These are phyloP conservation scores for Rissa tridactyla DNA, from an alignment of 2,113 vertebrate species.

Conservation along the genomic window DNA sequence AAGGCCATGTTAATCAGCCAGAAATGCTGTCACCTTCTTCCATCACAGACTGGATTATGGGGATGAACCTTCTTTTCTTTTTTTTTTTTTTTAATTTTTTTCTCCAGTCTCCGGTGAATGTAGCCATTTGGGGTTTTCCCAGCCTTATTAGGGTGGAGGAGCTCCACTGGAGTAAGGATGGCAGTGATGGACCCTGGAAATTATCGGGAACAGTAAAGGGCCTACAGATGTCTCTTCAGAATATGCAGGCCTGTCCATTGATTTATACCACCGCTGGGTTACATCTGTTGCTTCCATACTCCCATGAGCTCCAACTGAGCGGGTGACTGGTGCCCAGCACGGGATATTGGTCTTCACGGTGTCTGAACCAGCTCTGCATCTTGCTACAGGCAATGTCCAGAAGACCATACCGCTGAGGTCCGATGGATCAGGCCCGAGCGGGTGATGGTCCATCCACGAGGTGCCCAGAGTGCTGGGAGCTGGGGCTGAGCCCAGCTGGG, in stretches of 20 bases:
- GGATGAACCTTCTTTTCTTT: not conserved
- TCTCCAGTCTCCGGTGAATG: not conserved
- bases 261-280: too few relatives aligned
- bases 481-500: not conserved
- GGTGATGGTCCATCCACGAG: not conserved
- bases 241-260: too few relatives aligned
- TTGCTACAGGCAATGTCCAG: not conserved
- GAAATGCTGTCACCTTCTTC: not conserved
- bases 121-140: not conserved
- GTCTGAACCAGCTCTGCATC: not conserved
- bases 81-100: too few relatives aligned
- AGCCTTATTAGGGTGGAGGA: not conserved
- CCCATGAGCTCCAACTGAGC: not conserved
- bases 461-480: rapidly evolving
- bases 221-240: not conserved
- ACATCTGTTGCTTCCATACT: not conserved
- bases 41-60: not conserved
- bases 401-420: not conserved
- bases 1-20: not conserved
- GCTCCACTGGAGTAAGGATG: not conserved
- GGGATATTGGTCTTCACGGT: rapidly evolving
- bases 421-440: not conserved
- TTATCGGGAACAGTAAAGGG: not conserved
- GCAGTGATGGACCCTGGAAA: not conserved
- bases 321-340: rapidly evolving